Evolutionary conservation across 1,140 invertebrate species (phyloP), one percentile per base, ranked within the genome.

Genomic region (Drosophila navojoa): DNA sequence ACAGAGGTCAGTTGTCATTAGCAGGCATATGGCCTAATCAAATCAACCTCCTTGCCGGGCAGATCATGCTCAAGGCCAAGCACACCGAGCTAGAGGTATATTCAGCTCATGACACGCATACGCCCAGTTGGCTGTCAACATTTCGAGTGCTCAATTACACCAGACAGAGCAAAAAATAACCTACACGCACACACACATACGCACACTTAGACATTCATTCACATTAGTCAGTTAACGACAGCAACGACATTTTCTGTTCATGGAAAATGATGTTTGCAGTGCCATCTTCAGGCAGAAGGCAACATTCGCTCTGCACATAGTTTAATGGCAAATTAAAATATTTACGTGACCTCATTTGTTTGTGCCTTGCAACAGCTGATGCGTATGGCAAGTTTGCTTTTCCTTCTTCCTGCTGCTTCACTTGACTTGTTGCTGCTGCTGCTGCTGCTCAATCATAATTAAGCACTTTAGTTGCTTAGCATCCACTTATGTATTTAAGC

Each of bases 321-420:
- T 81, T 77, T 87, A 89, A 87, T 87, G 69, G 64, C 72, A 89
- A 87, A 82, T 89, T 87, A 82, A 87, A 87, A 87, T 82, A 69
- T 82, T 89, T 82, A 87, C 82, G 82, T 87, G 82, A 87, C 79
- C 82, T 87, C 82, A 87, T 87, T 87, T 47, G 47, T 63, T n/a
- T 16, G 19, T 29, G 10, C 44, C 38, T 19, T 54, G 5, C 42
- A 47, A 4, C 62, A 47, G 27, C 16, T 38, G 42, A 19, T 25
- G 42, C 29, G 7, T 45, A 16, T 55, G 40, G n/a, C 7, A 32
- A 47, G 29, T 15, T 59, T 11, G 15, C 16, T 16, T 16, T 16
- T 45, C 42, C 42, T 45, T 9, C n/a, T 5, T 6, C 42, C 11
- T 42, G 13, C n/a, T 6, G n/a, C 25, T 11, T 58, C 29, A 61